phyloP scores from a whole-genome alignment of 2,888 invertebrate genomes.

The Hetaerina titia region DNA sequence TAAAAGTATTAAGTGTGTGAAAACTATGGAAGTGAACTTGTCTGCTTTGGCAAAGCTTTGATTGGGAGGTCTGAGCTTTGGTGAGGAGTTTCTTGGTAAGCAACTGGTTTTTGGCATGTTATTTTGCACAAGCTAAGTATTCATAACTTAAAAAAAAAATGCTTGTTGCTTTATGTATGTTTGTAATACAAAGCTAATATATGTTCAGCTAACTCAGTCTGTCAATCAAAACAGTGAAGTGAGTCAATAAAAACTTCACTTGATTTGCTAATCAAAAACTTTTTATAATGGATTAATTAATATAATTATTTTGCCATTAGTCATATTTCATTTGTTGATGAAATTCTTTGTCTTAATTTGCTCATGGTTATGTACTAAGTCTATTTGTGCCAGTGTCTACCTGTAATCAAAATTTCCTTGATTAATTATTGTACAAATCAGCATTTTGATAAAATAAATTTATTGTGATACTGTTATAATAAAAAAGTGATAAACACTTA shows the following conservation, averaged over 20 bases:
- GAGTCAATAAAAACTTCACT: neutral
- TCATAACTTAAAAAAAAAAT: neutral
- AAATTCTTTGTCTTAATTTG: neutral
- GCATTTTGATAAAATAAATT: slow-evolving; percentile 45
- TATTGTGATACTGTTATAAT: slow-evolving; percentile 28
- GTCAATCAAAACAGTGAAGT: neutral
- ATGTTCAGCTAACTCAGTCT: neutral
- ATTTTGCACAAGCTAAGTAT: neutral
- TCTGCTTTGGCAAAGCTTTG: neutral
- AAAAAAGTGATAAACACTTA: slow-evolving; percentile 3
- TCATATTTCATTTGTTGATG: neutral
- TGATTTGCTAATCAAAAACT: neutral
- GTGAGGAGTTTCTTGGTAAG: neutral
- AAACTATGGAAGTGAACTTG: neutral
- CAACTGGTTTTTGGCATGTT: neutral
- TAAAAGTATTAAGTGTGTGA: neutral
- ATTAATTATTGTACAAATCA: neutral
- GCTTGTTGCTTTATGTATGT: neutral
- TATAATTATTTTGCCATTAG: neutral
- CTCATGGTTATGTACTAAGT: neutral
- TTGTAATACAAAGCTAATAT: neutral
- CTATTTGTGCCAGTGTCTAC: neutral
- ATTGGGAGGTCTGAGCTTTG: neutral
- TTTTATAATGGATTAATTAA: neutral
- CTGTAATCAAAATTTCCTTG: slow-evolving; percentile 12